These are phyloP conservation scores for Chloroceryle amazona DNA, from an alignment of 2,797 vertebrate species.

Conservation along the genomic window DNA sequence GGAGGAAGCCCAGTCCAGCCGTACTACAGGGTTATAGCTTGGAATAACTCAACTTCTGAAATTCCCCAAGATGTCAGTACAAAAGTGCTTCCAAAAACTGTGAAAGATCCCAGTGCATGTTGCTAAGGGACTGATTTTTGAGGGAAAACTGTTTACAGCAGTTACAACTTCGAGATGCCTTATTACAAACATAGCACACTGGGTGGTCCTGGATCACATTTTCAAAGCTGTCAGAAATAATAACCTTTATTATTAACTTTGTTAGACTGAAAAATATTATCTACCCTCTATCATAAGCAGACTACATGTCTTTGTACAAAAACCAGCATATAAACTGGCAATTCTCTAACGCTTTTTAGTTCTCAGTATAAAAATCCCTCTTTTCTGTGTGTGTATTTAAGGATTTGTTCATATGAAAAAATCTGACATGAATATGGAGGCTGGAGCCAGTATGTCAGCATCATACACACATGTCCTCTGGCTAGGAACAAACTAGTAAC, in stretches of 20 bases:
- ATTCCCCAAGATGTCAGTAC: not conserved
- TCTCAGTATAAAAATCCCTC: not conserved
- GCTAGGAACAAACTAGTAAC: not conserved
- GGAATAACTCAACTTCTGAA: not conserved
- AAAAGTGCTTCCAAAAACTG: not conserved
- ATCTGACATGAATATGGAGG: not conserved
- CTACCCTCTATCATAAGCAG: not conserved
- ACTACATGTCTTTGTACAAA: not conserved
- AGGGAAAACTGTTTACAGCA: not conserved
- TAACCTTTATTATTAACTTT: conserved; percentile 24
- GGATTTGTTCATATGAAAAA: not conserved
- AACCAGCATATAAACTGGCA: not conserved
- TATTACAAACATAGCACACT: not conserved
- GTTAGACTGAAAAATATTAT: conserved; percentile 17
- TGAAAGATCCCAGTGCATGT: not conserved
- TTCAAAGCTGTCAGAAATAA: conserved; percentile 58
- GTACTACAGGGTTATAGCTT: not conserved
- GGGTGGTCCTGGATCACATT: conserved; percentile 53
- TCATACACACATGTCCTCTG: not conserved
- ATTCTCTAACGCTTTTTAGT: not conserved
- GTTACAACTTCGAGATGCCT: not conserved
- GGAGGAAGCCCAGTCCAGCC: not conserved
- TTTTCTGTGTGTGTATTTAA: not conserved
- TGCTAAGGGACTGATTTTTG: not conserved
- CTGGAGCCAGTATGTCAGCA: not conserved